phyloP scores from a whole-genome alignment of 2,888 invertebrate genomes.

The Axea sp. region DNA sequence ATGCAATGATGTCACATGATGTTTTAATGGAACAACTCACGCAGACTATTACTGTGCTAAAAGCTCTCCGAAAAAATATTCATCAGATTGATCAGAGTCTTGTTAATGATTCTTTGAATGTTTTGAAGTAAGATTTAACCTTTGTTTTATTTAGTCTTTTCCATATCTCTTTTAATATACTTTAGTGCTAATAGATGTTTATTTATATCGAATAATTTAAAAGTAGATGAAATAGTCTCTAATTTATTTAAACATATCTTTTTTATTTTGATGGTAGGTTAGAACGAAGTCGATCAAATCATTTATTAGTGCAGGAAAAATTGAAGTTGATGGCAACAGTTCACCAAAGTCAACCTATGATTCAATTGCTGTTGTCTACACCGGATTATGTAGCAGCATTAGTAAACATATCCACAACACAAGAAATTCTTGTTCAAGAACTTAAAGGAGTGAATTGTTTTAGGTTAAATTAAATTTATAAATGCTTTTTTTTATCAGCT shows the following conservation, averaged over 20 bases:
- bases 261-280: too few species aligned
- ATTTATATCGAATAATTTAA: too few species aligned
- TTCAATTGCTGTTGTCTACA: slow-evolving; percentile 95
- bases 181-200: too few species aligned
- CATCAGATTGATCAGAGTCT: slow-evolving; percentile 88
- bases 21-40: slow-evolving; percentile 97
- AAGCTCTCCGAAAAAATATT: slow-evolving; percentile 87
- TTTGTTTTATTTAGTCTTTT: too few species aligned
- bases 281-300: slow-evolving; percentile 83
- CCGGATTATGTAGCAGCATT: slow-evolving; percentile 98
- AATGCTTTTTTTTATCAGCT: too few species aligned
- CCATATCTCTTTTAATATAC: too few species aligned
- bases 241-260: too few species aligned
- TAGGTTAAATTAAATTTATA: slow-evolving; percentile 82
- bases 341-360: slow-evolving; percentile 98
- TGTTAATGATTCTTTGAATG: slow-evolving; percentile 89
- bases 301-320: slow-evolving; percentile 85
- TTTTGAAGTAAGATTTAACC: slow-evolving; percentile 82
- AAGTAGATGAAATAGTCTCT: too few species aligned
- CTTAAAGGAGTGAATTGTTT: slow-evolving; percentile 96
- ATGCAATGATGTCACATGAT: slow-evolving; percentile 99
- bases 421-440: slow-evolving; percentile 94
- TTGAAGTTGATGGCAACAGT: slow-evolving; percentile 96
- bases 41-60: slow-evolving; percentile 88
- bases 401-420: slow-evolving; percentile 97